Evolutionary conservation across 2,888 invertebrate genomes (phyloP).

Genomic region (Lampropteryx suffumata): DNA sequence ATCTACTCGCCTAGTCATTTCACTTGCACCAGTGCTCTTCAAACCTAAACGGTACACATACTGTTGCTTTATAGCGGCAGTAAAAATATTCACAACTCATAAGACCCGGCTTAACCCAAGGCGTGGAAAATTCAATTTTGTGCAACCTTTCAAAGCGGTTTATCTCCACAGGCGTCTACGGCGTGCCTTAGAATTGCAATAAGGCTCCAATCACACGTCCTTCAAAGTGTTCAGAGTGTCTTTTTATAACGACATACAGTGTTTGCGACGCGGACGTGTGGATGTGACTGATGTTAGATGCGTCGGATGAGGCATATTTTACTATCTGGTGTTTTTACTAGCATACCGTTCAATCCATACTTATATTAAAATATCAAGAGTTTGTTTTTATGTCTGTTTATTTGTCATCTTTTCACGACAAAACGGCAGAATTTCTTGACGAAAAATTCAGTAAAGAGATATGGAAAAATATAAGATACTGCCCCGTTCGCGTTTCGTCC

Average conservation of each 20-base stretch:
- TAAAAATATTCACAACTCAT: not conserved
- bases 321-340: too few species aligned
- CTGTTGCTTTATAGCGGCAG: not conserved
- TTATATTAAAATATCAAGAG: too few species aligned
- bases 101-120: conserved; percentile 1
- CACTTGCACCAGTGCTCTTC: too few species aligned
- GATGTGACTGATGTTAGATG: conserved; percentile 9
- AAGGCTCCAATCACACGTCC: conserved; percentile 68
- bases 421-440: too few species aligned
- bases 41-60: too few species aligned
- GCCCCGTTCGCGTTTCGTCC: too few species aligned
- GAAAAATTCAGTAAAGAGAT: too few species aligned
- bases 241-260: conserved; percentile 50
- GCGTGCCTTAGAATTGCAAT: conserved; percentile 61
- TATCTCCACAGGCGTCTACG: conserved; percentile 35
- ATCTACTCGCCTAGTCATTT: too few species aligned
- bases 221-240: conserved; percentile 58
- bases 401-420: too few species aligned
- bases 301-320: conserved; percentile 11
- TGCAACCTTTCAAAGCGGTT: conserved; percentile 42
- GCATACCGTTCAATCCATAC: too few species aligned
- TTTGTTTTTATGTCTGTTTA: too few species aligned
- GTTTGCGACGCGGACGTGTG: conserved; percentile 11
- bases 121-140: conserved; percentile 46
- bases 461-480: too few species aligned